Conservation (phyloP, 37 sponge, comb jelly and placozoan species). For the Chondrosia reniformis region DNA sequence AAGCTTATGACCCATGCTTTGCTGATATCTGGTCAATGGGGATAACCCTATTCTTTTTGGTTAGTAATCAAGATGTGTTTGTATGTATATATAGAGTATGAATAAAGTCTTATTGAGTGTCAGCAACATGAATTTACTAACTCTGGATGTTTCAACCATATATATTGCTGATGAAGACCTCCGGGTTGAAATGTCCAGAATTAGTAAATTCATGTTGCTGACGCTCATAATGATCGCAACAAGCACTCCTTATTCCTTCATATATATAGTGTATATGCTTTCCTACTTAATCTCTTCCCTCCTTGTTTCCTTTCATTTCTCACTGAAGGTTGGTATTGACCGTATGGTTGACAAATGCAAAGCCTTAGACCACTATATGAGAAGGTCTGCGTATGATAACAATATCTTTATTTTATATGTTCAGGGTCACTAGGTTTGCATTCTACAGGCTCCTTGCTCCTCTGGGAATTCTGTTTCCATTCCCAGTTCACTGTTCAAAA, state of each 20-base stretch:
- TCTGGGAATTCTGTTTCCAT: constrained; percentile 69
- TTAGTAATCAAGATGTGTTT: constrained; percentile 12
- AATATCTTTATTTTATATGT: neutral
- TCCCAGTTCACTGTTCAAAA: constrained; percentile 64
- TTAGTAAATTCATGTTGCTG: too few species aligned
- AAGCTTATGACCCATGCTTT: constrained; percentile 63
- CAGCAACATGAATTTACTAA: too few species aligned
- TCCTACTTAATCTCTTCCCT: too few species aligned
- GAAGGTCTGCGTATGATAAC: constrained; percentile 10
- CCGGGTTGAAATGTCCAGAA: too few species aligned
- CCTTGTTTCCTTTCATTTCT: too few species aligned
- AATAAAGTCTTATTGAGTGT: too few species aligned
- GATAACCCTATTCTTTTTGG: constrained; percentile 75
- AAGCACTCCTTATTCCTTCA: too few species aligned
- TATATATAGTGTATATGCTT: too few species aligned
- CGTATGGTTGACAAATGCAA: constrained; percentile 12
- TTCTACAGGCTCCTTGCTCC: constrained; percentile 40
- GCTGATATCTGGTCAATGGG: constrained; percentile 81
- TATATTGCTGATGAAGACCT: too few species aligned
- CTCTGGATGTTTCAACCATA: too few species aligned
- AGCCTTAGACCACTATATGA: constrained; percentile 3
- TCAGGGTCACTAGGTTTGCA: neutral
- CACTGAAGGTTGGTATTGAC: constrained; percentile 10
- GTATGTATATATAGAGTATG: neutral
- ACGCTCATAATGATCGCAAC: too few species aligned